Percentiles rank a stretch among this genome's conserved stretches.
Conservation (phyloP, 2,113 vertebrate genomes). For the Nothocercus julius region DNA sequence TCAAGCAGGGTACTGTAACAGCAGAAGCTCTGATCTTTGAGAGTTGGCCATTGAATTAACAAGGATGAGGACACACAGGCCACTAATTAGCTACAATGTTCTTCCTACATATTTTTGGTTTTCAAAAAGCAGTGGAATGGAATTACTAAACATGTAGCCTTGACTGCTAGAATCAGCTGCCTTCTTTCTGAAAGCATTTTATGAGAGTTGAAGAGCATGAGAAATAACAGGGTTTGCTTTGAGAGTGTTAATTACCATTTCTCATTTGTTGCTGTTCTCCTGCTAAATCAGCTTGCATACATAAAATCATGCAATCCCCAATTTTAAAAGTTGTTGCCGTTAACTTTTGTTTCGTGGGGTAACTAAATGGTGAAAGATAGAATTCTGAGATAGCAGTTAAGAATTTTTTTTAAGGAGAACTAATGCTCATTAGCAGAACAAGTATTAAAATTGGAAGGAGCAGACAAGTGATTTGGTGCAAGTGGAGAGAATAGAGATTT, state of each 20-base stretch:
- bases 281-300: conserved; percentile 67
- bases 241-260: conserved; percentile 67
- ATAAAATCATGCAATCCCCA: conserved; percentile 60
- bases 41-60: conserved; percentile 30
- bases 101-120: conserved; percentile 66
- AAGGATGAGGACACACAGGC: conserved; percentile 36
- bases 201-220: conserved; percentile 54
- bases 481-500: neutral
- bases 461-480: neutral
- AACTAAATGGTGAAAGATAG: conserved; percentile 4
- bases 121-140: conserved; percentile 54
- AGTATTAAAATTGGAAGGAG: neutral
- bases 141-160: conserved; percentile 51
- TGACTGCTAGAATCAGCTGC: conserved; percentile 69
- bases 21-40: neutral
- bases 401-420: neutral
- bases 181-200: conserved; percentile 59
- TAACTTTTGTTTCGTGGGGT: conserved; percentile 57
- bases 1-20: neutral
- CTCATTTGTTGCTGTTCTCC: conserved; percentile 69
- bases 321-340: conserved; percentile 55
- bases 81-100: conserved; percentile 54
- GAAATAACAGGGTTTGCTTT: conserved; percentile 57
- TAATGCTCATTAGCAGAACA: neutral
- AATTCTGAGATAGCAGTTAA: conserved; percentile 6